phyloP scores from a whole-genome alignment of 2,113 vertebrate genomes.

The Mesocricetus auratus region DNA sequence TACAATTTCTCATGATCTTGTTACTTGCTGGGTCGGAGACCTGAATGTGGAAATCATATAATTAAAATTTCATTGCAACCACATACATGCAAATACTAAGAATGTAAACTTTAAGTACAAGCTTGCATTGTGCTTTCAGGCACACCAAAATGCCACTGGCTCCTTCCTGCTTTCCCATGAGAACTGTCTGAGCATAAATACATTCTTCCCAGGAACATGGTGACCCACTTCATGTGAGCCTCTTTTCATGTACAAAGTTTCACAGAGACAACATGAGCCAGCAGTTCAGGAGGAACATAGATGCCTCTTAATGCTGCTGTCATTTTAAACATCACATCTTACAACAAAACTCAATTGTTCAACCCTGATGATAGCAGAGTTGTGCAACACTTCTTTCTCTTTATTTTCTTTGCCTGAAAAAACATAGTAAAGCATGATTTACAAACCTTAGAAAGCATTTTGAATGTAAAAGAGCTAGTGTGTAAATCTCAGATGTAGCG shows the following conservation, averaged over 20 bases:
- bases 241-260: not conserved
- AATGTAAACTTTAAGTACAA: not conserved
- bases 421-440: not conserved
- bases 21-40: not conserved
- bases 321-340: not conserved
- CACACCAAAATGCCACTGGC: slow-evolving; percentile 52
- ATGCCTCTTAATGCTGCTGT: not conserved
- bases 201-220: not conserved
- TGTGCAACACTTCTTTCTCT: slow-evolving; percentile 20
- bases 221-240: slow-evolving; percentile 2
- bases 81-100: not conserved
- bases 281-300: not conserved
- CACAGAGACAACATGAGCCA: not conserved
- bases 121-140: not conserved
- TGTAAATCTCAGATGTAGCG: not conserved
- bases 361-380: not conserved
- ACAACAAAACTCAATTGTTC: slow-evolving; percentile 30
- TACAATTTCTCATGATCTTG: not conserved
- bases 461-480: slow-evolving; percentile 14
- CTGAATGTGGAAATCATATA: not conserved
- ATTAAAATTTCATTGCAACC: slow-evolving; percentile 41
- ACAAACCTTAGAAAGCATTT: not conserved
- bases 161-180: not conserved
- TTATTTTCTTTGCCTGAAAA: not conserved
- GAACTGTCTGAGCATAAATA: not conserved